Base-by-base conservation (phyloP, 2,888 invertebrate species). In the Epinotia ramella region DNA sequence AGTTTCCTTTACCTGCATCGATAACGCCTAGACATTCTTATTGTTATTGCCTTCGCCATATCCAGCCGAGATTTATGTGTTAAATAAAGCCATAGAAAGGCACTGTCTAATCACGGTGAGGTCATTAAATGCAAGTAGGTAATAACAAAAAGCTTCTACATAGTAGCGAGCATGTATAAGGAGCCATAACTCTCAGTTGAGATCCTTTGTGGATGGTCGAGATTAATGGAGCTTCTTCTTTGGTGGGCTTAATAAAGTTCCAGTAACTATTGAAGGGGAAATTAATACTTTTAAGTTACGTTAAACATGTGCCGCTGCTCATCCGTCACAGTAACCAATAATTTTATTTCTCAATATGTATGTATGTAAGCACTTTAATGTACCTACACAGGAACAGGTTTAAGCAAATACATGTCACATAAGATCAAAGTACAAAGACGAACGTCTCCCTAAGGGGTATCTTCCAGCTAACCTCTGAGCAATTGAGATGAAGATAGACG, bases 181-280 rank as follows among this genome's bases (percentile, higher is more conserved):
- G 87, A 88, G 84, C 87, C 87, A 92, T 94, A 92, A 93, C 88
- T 94, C 92, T 92, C 91, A 89, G 89, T 89, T 89, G 85, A 86
- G 88, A 85, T 90, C 89, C 89, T 91, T 91, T 91, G 91, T 91
- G 89, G 85, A 87, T 86, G 87, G 82, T 82, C 84, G 84, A 92
- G 94, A 94, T 94, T 94, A 92, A 94, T 93, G 93, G 83, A 84
- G 72, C 80, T 78, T 87, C 94, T 91, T 93, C 93, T 91, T 88
- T 91, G 93, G 93, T 94, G 94, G 93, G 88, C 91, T 85, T 92
- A 92, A 91, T 93, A 90, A 91, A 88, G 87, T 87, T 87, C 87
- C 86, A 88, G 87, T 91, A 86, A 71, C 24, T 66, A 69, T 64
- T 64, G 49, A 70, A 73, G 73, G 60, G 13, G 28, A 28, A 70